Evolutionary conservation across 2,113 vertebrate species (phyloP).

Genomic region (Pleuronectes platessa): DNA sequence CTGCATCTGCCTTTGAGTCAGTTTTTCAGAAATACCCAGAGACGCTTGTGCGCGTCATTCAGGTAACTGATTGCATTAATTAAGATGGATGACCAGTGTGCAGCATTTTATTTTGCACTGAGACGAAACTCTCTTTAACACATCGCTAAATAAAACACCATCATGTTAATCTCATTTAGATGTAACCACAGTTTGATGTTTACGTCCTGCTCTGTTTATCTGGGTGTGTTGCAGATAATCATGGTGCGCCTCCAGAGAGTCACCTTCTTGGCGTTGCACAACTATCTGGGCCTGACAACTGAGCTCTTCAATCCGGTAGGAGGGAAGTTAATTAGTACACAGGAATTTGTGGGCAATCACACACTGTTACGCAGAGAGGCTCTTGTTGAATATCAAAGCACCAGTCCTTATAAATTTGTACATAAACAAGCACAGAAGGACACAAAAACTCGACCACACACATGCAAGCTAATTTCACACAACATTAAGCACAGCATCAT

Average conservation of each 20-base stretch:
- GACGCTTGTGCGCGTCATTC: constrained; percentile 93
- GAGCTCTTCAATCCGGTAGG: constrained; percentile 95
- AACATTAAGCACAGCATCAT: constrained; percentile 73
- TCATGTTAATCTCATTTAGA: not conserved
- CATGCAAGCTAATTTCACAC: constrained; percentile 69
- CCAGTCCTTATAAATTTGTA: not conserved
- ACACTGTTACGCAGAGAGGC: constrained; percentile 9
- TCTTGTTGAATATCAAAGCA: constrained; percentile 27
- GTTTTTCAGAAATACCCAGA: constrained; percentile 96
- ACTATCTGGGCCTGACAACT: constrained; percentile 94
- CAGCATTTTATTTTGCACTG: not conserved
- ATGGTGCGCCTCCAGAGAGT: constrained; percentile 97
- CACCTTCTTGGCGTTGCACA: constrained; percentile 93
- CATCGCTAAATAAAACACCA: not conserved
- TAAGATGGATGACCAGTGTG: not conserved
- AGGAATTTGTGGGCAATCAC: constrained; percentile 23
- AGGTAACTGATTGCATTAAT: constrained; percentile 80
- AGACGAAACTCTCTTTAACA: not conserved
- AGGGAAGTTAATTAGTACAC: constrained; percentile 32
- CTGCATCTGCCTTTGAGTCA: constrained; percentile 90
- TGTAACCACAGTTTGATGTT: not conserved
- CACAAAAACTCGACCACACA: constrained; percentile 16
- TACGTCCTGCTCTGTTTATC: constrained; percentile 21
- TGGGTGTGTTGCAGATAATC: constrained; percentile 87
- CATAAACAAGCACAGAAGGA: constrained; percentile 32